Percentiles rank a stretch among this genome's conserved stretches.
Conservation (phyloP, 2,797 vertebrate genomes). For the Acomys russatus region DNA sequence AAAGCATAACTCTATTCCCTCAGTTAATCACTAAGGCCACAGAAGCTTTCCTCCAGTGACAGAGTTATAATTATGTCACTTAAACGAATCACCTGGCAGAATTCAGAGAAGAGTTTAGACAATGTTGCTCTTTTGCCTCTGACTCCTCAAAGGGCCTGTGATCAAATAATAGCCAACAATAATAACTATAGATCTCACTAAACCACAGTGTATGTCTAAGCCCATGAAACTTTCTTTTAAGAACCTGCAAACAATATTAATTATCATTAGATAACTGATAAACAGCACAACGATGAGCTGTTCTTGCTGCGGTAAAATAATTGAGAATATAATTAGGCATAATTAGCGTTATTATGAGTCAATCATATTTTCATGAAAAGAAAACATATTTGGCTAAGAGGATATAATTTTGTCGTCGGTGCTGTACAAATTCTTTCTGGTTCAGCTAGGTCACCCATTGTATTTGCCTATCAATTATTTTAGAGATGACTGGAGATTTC, state of each 20-base stretch:
- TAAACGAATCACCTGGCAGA: conserved; percentile 29
- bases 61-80: conserved; percentile 15
- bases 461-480: conserved; percentile 83
- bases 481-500: conserved; percentile 79
- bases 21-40: conserved; percentile 45
- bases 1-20: background rate
- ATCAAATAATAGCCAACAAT: conserved; percentile 64
- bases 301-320: conserved; percentile 77
- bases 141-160: conserved; percentile 14
- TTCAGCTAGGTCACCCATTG: conserved; percentile 78
- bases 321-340: conserved; percentile 83
- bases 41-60: background rate
- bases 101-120: conserved; percentile 37
- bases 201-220: conserved; percentile 60
- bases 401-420: conserved; percentile 80
- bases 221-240: conserved; percentile 69
- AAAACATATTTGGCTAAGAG: conserved; percentile 82
- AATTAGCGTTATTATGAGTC: conserved; percentile 82
- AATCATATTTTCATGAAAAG: conserved; percentile 82
- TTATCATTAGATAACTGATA: conserved; percentile 79
- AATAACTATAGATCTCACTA: conserved; percentile 62
- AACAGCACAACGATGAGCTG: conserved; percentile 74
- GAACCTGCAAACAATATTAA: conserved; percentile 75
- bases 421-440: conserved; percentile 73
- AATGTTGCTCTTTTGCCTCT: conserved; percentile 21